Evolutionary conservation across 2,113 vertebrate genomes (phyloP), one percentile per base, ranked within the genome.

Genomic region (Calonectris borealis): DNA sequence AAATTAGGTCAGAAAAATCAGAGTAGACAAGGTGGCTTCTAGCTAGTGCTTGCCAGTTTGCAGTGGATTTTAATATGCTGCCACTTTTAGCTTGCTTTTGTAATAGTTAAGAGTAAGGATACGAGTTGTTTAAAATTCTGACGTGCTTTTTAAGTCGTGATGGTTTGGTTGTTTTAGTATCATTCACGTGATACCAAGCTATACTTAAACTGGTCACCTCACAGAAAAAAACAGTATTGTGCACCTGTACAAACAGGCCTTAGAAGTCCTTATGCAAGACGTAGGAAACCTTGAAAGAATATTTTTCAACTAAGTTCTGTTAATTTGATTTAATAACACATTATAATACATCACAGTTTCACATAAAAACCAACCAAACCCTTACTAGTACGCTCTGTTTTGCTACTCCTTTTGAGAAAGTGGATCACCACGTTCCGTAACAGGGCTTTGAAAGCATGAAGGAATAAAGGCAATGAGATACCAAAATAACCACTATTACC

Each of bases 211-310:
- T 18, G 54, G 36, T 27, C 55, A 57, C 42, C 25, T 75, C 13
- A 8, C 34, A 75, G 36, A 6, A 27, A 40, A 55, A n/a, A 9
- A 1, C 36, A 36, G 34, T 8, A 34, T 9, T 2, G 1, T 2
- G 7, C 4, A 2, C 44, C 17, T 66, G 32, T 51, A 42, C n/a
- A 48, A 48, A 55, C 22, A 62, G 66, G 61, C 11, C 72, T 32
- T 27, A 32, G 16, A 65, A 13, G 40, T 22, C 36, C 52, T 68
- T 42, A 13, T 5, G 31, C 34, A 76, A 83, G 60, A 25, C 2
- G 1, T 15, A 31, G 29, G 26, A 60, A 83, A 65, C 16, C 25
- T 15, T 36, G 38, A 65, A 42, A 70, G 19, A 90, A 6, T 13
- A 7, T 20, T 38, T 40, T 88, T 78, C 6, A 54, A n/a, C 44